Evolutionary conservation across 2,888 invertebrate species (phyloP).

Genomic region (Agonopterix subpropinquella): DNA sequence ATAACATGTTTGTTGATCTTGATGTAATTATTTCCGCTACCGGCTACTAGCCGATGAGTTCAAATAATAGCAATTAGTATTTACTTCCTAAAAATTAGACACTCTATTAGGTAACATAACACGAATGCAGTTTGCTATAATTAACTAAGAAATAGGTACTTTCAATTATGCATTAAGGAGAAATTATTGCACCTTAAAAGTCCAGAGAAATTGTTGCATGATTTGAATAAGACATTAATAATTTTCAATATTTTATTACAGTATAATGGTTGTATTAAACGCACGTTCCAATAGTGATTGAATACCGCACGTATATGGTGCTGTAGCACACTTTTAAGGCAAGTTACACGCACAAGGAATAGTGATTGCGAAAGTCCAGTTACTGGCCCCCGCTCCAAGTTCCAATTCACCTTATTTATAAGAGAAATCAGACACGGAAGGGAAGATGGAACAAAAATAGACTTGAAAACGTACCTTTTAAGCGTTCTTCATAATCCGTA

Average conservation of each 20-base stretch:
- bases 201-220: constrained; percentile 48
- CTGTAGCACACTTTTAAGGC: constrained; percentile 52
- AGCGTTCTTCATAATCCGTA: constrained; percentile 47
- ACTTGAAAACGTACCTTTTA: constrained; percentile 10
- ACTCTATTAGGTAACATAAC: too few relatives aligned
- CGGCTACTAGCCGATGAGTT: too few relatives aligned
- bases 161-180: constrained; percentile 45
- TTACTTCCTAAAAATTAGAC: too few relatives aligned
- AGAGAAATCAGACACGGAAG: constrained; percentile 14
- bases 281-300: constrained; percentile 32
- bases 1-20: too few relatives aligned
- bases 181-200: constrained; percentile 47
- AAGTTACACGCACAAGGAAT: constrained; percentile 61
- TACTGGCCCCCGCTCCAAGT: constrained; percentile 35
- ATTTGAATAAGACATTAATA: constrained; percentile 38
- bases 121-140: too few relatives aligned
- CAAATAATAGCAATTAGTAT: too few relatives aligned
- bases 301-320: constrained; percentile 41
- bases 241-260: constrained; percentile 38
- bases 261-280: constrained; percentile 40
- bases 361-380: constrained; percentile 72
- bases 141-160: constrained; percentile 21
- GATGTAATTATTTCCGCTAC: too few relatives aligned
- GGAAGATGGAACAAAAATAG: constrained; percentile 11
- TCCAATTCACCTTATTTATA: constrained; percentile 16